Evolutionary conservation across 2,888 invertebrate genomes (phyloP).

Genomic region (Tryphoninae sp.): DNA sequence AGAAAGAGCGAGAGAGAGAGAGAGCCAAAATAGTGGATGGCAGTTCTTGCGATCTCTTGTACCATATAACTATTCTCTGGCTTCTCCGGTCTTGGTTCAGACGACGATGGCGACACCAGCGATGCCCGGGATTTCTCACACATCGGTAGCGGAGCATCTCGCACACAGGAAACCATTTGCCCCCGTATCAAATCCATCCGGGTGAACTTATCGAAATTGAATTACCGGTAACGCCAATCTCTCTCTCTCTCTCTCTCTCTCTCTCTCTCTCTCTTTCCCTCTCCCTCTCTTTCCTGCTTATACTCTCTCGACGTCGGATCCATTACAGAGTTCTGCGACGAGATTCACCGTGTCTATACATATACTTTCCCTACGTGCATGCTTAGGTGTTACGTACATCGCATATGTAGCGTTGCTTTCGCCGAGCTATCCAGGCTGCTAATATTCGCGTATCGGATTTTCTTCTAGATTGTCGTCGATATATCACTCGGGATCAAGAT

Average conservation of each 20-base stretch:
- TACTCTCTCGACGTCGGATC: background rate
- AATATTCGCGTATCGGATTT: background rate
- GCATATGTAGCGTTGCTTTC: background rate
- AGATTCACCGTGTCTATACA: background rate
- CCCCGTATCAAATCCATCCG: constrained; percentile 47
- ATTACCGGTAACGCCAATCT: constrained; percentile 34
- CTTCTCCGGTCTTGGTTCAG: constrained; percentile 15
- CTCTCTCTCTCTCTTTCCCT: background rate
- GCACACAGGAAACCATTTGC: constrained; percentile 31
- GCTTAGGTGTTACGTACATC: background rate
- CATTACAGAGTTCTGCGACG: constrained; percentile 18
- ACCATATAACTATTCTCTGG: constrained; percentile 22
- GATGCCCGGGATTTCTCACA: constrained; percentile 30
- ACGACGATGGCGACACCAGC: constrained; percentile 26
- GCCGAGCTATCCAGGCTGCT: background rate
- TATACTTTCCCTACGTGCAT: background rate
- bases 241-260: constrained; percentile 2
- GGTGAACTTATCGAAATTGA: constrained; percentile 55
- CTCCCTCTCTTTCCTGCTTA: background rate
- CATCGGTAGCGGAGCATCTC: background rate
- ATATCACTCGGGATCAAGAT: background rate
- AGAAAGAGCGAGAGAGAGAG: constrained; percentile 3
- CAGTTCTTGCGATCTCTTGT: constrained; percentile 23
- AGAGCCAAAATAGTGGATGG: constrained; percentile 39
- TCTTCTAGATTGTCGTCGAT: background rate